Percentiles rank a stretch among this genome's conserved stretches.
These are phyloP conservation scores for Leuctra nigra DNA, from an alignment of 2,888 invertebrate species.

Conservation along the genomic window DNA sequence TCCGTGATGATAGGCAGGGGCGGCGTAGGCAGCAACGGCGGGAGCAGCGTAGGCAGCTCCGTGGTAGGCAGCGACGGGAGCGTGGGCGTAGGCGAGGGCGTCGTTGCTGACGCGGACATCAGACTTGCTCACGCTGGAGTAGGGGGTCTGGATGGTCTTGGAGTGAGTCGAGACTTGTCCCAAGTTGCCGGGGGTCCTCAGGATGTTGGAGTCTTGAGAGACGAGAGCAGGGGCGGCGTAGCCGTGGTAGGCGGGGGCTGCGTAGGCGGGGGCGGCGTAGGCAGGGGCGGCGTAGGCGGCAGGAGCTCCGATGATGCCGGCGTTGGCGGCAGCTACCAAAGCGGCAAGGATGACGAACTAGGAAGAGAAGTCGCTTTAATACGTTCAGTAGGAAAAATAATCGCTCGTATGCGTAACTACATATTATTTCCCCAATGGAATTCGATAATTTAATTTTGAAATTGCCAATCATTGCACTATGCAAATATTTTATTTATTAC, in stretches of 20 bases:
- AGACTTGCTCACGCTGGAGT: constrained; percentile 31
- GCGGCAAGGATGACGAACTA: constrained; percentile 24
- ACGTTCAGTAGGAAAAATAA: no score
- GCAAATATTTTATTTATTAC: not conserved
- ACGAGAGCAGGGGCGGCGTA: constrained; percentile 32
- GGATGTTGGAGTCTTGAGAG: constrained; percentile 30
- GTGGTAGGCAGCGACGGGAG: constrained; percentile 24
- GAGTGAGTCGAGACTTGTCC: constrained; percentile 30
- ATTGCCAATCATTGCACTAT: no score
- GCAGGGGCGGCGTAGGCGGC: constrained; percentile 34
- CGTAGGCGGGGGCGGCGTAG: constrained; percentile 26
- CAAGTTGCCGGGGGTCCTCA: constrained; percentile 30
- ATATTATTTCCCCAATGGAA: no score
- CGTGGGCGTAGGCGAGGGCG: constrained; percentile 30
- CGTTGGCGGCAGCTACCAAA: constrained; percentile 33
- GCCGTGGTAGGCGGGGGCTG: constrained; percentile 45
- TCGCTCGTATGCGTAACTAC: no score
- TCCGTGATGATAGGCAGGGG: constrained; percentile 20
- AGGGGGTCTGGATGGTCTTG: constrained; percentile 32
- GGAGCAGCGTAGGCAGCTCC: constrained; percentile 34
- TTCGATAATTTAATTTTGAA: no score
- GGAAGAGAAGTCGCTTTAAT: not conserved
- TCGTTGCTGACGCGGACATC: constrained; percentile 31
- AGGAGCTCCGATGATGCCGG: constrained; percentile 29
- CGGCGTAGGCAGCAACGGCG: constrained; percentile 25